These are phyloP conservation scores for Drosophila mayri DNA, from an alignment of 1,140 invertebrate species.

Conservation along the genomic window DNA sequence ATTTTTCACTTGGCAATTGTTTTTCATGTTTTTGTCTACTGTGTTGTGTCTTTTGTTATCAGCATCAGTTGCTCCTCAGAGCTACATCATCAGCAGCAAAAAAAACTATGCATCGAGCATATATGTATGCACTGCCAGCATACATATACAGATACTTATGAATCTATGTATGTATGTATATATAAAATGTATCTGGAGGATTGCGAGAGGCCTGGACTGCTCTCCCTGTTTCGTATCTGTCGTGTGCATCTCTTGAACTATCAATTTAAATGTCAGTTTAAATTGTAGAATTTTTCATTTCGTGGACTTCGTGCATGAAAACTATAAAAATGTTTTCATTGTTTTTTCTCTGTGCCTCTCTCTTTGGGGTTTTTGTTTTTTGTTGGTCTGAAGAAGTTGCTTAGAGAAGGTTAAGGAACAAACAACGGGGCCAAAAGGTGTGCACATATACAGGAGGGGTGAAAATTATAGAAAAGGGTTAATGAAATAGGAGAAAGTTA, in stretches of 20 bases:
- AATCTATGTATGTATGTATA: slow-evolving; percentile 7
- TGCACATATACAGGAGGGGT: slow-evolving; percentile 25
- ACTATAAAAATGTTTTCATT: slow-evolving; percentile 82
- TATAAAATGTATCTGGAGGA: slow-evolving; percentile 21
- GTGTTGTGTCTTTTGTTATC: slow-evolving; percentile 42
- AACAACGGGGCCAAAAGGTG: slow-evolving; percentile 39
- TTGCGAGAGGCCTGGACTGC: slow-evolving; percentile 27
- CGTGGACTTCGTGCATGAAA: slow-evolving; percentile 82
- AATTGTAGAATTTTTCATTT: slow-evolving; percentile 84
- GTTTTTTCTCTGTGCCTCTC: slow-evolving; percentile 59
- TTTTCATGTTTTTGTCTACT: slow-evolving; percentile 5
- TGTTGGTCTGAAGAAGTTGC: slow-evolving; percentile 57
- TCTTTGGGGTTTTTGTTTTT: slow-evolving; percentile 5
- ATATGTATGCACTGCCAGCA: slow-evolving; percentile 40
- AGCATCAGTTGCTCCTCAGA: slow-evolving; percentile 24
- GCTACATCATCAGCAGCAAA: slow-evolving; percentile 6
- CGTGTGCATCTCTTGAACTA: slow-evolving; percentile 84
- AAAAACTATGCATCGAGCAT: slow-evolving; percentile 33
- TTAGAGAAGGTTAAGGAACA: slow-evolving; percentile 64
- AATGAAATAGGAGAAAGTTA: background rate
- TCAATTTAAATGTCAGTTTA: slow-evolving; percentile 85
- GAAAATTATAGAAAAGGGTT: background rate
- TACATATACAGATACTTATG: slow-evolving; percentile 24
- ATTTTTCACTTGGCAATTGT: slow-evolving; percentile 27
- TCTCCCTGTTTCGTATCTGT: slow-evolving; percentile 68